Evolutionary conservation across 2,113 vertebrate species (phyloP).

Genomic region (Gambusia affinis): DNA sequence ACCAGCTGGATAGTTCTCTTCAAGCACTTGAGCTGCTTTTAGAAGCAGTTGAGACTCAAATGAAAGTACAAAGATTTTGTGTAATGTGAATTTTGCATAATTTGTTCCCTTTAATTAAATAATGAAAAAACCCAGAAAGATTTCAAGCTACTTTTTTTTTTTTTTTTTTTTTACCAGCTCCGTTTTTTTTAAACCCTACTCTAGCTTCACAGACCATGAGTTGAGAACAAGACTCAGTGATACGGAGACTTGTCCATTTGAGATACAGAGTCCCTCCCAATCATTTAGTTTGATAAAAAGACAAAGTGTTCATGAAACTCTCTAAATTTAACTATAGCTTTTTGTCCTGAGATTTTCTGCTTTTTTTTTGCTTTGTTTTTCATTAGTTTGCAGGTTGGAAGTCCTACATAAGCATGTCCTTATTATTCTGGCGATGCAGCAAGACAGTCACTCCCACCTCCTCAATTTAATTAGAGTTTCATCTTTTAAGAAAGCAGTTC

Average conservation of each 20-base stretch:
- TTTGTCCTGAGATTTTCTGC: not conserved
- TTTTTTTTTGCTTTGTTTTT: not conserved
- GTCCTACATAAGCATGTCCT: not conserved
- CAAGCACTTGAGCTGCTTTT: too few species aligned
- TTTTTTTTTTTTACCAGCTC: too few species aligned
- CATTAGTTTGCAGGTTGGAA: not conserved
- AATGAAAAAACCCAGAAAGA: too few species aligned
- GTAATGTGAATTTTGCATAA: too few species aligned
- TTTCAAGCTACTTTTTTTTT: too few species aligned
- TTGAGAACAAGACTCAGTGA: too few species aligned
- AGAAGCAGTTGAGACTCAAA: too few species aligned
- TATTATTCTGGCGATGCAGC: not conserved
- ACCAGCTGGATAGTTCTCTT: too few species aligned
- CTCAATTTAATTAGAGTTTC: constrained; percentile 23
- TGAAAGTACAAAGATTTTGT: too few species aligned
- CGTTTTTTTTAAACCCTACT: too few species aligned
- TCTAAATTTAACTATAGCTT: not conserved
- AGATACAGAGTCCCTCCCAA: not conserved
- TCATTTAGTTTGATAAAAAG: not conserved
- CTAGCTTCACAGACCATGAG: too few species aligned
- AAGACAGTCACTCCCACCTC: constrained; percentile 6
- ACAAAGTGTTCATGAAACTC: not conserved
- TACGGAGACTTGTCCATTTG: not conserved
- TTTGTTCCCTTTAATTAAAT: too few species aligned
- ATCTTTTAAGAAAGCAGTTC: constrained; percentile 12